Base-by-base conservation (phyloP, 2,113 vertebrate species). In the Hepsetus odoe region DNA sequence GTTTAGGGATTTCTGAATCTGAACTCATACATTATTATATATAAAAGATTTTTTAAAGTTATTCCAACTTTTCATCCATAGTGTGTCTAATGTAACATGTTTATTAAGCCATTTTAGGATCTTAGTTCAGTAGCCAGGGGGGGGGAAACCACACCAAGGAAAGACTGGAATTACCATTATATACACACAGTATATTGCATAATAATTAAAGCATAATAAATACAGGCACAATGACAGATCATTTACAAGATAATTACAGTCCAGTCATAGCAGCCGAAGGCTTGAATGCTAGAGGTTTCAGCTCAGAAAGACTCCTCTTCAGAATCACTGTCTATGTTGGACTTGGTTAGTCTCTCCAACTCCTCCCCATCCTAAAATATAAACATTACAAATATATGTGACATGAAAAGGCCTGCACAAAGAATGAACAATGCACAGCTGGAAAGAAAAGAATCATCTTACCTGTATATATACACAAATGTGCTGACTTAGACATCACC, bases 351-450 rank as follows among this genome's bases (percentile, higher is more conserved):
- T 74, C 95, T 95, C 84, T 96, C 93, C 85, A 98, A 93, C 82
- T 99, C 98, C 83, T 99, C 97, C 24, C 98, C 96, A 81, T 99
- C 98, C 97, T 99, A 86, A 1, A 85, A 67, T 10, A 59, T 26
- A 62, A 35, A 77, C 59, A 88, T 6, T 74, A 90, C 32, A 85
- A 13, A 74, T 6, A 16, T 4, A 62, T 44, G 8, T 32, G 73
- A 38, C 40, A 12, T 26, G 1, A 30, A 9, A 59, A 20, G 10
- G 11, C 12, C 12, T 20, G 8, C 22, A 64, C 38, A 3, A 51
- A 40, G 24, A 9, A 33, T 69, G 5, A 11, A 42, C 26, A 78
- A 51, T 4, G 28, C 58, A 33, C 12, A 64, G 24, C 1, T 55
- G 40, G 13, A 20, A 66, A 44, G 6, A 59, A 1, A 59, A 22